phyloP scores from a whole-genome alignment of 2,888 invertebrate species.

The Drosophila algonquin region DNA sequence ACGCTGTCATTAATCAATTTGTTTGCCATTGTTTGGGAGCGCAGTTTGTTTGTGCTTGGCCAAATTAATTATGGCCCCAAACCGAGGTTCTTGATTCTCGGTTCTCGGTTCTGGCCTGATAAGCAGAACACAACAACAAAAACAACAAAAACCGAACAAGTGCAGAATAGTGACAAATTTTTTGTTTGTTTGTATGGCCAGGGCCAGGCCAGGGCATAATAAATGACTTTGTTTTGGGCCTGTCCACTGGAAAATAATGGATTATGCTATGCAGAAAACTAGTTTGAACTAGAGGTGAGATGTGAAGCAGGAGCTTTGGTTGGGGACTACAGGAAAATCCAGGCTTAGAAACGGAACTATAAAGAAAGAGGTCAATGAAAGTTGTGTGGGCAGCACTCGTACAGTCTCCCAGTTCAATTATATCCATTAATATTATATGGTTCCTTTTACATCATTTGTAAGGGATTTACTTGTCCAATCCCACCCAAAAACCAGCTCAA shows the following conservation, averaged over 20 bases:
- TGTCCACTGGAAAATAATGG: conserved; percentile 59
- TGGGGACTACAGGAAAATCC: neutral
- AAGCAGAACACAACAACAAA: conserved; percentile 47
- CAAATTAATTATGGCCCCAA: conserved; percentile 72
- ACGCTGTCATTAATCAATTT: conserved; percentile 77
- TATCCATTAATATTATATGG: too few species aligned
- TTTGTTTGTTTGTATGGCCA: conserved; percentile 50
- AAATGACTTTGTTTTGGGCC: conserved; percentile 70
- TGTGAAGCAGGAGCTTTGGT: conserved; percentile 1
- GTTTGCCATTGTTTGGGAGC: conserved; percentile 71
- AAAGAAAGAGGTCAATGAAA: neutral
- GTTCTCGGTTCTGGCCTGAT: conserved; percentile 52
- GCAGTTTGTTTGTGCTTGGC: conserved; percentile 57
- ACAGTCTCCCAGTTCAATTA: too few species aligned
- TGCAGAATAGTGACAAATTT: conserved; percentile 69
- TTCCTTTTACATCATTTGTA: neutral
- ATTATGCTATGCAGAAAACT: conserved; percentile 42
- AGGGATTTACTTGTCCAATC: neutral
- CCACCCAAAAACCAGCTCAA: conserved; percentile 17
- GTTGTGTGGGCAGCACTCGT: neutral
- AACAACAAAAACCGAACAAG: conserved; percentile 52
- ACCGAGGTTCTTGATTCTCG: neutral
- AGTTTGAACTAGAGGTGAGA: conserved; percentile 31
- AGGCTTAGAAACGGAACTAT: neutral
- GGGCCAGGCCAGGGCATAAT: conserved; percentile 50